Evolutionary conservation across 2,888 invertebrate species (phyloP).

Genomic region (Coenonympha glycerion): DNA sequence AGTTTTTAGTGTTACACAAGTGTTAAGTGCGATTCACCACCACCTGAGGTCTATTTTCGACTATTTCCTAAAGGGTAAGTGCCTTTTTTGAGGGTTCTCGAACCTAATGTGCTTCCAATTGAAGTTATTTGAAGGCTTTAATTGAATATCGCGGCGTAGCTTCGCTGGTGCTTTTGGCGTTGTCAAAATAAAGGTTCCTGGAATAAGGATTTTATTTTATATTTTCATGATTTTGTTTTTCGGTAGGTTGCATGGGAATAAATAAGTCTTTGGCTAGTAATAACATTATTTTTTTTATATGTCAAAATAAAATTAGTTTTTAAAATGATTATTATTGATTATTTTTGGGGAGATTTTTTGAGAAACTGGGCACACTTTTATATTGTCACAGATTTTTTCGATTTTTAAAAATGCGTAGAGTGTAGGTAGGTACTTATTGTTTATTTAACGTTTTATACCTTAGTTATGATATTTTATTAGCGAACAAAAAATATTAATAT

Average conservation of each 20-base stretch:
- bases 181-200: slow-evolving; percentile 10
- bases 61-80: slow-evolving; percentile 21
- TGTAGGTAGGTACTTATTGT: too few species aligned
- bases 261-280: not conserved
- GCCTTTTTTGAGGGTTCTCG: not conserved
- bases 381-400: too few species aligned
- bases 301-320: not conserved
- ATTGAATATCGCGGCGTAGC: slow-evolving; percentile 10
- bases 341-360: not conserved
- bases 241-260: not conserved
- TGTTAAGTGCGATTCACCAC: slow-evolving; percentile 16
- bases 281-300: not conserved
- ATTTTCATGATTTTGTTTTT: not conserved
- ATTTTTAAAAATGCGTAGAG: too few species aligned
- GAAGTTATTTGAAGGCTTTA: slow-evolving; percentile 15
- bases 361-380: too few species aligned
- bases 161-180: slow-evolving; percentile 7
- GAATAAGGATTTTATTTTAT: not conserved
- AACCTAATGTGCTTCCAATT: not conserved
- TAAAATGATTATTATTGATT: not conserved
- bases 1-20: slow-evolving; percentile 14
- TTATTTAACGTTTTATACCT: too few species aligned
- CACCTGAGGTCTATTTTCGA: slow-evolving; percentile 5
- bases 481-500: too few species aligned
- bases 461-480: too few species aligned